phyloP scores from a whole-genome alignment of 1,140 invertebrate species.

The Onthophagus taurus region DNA sequence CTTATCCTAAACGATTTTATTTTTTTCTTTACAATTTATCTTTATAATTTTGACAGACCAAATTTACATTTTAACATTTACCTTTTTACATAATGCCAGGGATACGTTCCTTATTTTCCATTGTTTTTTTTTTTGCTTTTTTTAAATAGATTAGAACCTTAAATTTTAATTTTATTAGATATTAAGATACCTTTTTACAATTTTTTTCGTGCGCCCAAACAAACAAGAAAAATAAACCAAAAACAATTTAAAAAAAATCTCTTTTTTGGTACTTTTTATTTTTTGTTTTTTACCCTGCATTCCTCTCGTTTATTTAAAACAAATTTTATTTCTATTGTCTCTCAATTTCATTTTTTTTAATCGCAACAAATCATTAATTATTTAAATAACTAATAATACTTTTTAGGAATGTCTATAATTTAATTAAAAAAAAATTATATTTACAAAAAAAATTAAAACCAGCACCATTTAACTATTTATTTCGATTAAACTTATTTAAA shows the following conservation, averaged over 20 bases:
- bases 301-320: background rate
- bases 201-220: too few relatives aligned
- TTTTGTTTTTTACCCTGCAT: background rate
- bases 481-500: constrained; percentile 6
- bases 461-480: constrained; percentile 28
- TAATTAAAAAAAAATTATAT: too few relatives aligned
- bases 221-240: too few relatives aligned
- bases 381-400: constrained; percentile 32
- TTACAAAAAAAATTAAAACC: constrained; percentile 33
- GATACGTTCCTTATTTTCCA: constrained; percentile 32
- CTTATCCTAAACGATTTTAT: too few relatives aligned
- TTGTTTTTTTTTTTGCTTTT: background rate
- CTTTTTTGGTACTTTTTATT: background rate
- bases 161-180: constrained; percentile 1
- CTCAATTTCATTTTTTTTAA: constrained; percentile 3
- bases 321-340: background rate
- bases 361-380: background rate
- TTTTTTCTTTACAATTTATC: too few relatives aligned
- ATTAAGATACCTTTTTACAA: too few relatives aligned
- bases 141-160: background rate
- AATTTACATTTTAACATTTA: constrained; percentile 32
- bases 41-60: too few relatives aligned
- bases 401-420: constrained; percentile 34
- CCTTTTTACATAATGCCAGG: constrained; percentile 37
- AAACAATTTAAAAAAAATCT: too few relatives aligned